phyloP scores from a whole-genome alignment of 2,797 vertebrate genomes.

The Manis javanica region DNA sequence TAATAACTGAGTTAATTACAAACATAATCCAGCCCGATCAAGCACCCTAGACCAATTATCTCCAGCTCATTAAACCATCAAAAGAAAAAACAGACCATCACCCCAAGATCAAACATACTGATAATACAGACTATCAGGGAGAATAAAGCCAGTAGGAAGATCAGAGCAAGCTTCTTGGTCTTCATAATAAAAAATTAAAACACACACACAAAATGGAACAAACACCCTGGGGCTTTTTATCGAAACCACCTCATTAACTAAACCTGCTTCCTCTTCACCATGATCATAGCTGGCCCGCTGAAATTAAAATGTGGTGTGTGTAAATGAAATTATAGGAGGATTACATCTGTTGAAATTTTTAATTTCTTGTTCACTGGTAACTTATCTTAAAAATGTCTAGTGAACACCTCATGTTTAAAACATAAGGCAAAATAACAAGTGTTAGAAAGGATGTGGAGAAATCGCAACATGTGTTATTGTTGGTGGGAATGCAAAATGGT shows the following conservation, averaged over 20 bases:
- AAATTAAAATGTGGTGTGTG: neutral
- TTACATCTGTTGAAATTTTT: conserved; percentile 7
- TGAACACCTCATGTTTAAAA: conserved; percentile 18
- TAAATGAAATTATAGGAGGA: neutral
- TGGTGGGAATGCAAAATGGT: neutral
- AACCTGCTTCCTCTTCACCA: neutral
- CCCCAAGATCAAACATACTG: neutral
- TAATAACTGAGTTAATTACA: neutral
- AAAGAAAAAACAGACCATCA: neutral
- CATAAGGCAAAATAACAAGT: neutral
- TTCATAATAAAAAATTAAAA: neutral
- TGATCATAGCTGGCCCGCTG: neutral
- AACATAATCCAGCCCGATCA: neutral
- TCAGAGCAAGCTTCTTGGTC: neutral
- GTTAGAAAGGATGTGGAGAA: neutral
- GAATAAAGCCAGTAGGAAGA: neutral
- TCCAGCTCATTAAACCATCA: neutral
- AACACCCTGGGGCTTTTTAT: neutral
- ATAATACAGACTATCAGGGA: conserved; percentile 2
- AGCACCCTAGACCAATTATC: neutral
- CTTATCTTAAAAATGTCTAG: conserved; percentile 28
- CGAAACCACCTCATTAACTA: neutral
- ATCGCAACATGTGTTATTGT: neutral
- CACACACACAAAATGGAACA: neutral
- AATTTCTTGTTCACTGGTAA: neutral